Conservation (phyloP, 1,140 invertebrate species). For the Drosophila arizonae region DNA sequence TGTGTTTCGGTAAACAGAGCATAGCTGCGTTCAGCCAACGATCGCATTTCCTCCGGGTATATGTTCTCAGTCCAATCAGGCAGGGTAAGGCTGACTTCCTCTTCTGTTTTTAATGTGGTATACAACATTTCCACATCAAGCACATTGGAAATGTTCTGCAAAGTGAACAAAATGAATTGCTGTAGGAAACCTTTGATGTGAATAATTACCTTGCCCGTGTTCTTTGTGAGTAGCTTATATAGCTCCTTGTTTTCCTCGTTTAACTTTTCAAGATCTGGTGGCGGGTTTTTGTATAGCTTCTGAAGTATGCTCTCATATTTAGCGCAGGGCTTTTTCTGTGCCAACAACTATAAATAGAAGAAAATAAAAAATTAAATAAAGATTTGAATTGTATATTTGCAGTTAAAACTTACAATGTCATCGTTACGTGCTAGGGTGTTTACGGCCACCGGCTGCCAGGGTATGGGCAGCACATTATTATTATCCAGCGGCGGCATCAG, state of each 20-base stretch:
- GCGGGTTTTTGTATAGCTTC: conserved; percentile 82
- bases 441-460: conserved; percentile 95
- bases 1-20: conserved; percentile 88
- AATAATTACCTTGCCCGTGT: conserved; percentile 85
- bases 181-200: no score
- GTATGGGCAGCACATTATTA: conserved; percentile 89
- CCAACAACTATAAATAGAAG: conserved; percentile 84
- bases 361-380: conserved; percentile 1
- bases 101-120: conserved; percentile 89
- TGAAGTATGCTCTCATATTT: conserved; percentile 86
- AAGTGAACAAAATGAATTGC: background rate
- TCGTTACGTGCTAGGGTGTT: conserved; percentile 87
- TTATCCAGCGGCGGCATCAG: conserved; percentile 89
- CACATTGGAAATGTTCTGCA: conserved; percentile 85
- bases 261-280: conserved; percentile 84
- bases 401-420: conserved; percentile 86
- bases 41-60: conserved; percentile 87
- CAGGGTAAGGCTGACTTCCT: conserved; percentile 86
- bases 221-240: conserved; percentile 86
- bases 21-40: conserved; percentile 87
- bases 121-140: conserved; percentile 89
- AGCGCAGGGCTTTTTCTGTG: conserved; percentile 86
- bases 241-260: conserved; percentile 85
- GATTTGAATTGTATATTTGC: background rate
- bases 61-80: conserved; percentile 89